A percentile compares a stretch with the other conserved stretches of the same genome.
Evolutionary conservation across 2,888 invertebrate species (phyloP).

Genomic region (Petrolisthes manimaculis): DNA sequence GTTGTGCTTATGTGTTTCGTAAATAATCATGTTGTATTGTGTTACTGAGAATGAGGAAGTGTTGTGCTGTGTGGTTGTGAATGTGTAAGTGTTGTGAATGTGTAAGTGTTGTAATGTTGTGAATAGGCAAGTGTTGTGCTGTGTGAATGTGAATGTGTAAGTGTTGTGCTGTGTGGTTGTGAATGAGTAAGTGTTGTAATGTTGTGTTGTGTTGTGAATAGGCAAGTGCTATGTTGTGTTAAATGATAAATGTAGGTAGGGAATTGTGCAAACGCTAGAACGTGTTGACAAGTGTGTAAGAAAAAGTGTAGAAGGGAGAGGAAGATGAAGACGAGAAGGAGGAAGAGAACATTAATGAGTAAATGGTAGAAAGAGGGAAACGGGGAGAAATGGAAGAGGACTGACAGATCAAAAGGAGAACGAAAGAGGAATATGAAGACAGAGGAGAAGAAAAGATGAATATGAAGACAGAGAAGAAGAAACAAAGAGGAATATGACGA

Average conservation of each 20-base stretch:
- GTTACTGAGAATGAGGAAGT: background rate
- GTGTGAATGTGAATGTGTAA: background rate
- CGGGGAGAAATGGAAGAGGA: background rate
- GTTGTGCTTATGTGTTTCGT: too few species aligned
- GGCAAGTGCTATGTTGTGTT: background rate
- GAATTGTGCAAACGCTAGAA: background rate
- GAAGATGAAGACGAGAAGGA: background rate
- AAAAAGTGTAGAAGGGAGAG: background rate
- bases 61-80: too few species aligned
- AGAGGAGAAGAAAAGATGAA: background rate
- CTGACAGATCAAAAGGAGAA: background rate
- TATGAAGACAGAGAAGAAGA: background rate
- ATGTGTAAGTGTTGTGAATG: too few species aligned
- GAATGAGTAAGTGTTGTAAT: background rate
- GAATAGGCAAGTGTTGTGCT: background rate
- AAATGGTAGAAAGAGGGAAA: background rate
- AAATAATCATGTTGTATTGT: background rate
- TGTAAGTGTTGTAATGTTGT: too few species aligned
- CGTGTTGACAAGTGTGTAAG: conserved; percentile 9
- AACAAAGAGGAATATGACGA: too few species aligned
- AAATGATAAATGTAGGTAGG: background rate
- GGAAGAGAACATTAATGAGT: background rate
- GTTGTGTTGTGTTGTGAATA: background rate
- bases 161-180: conserved; percentile 1
- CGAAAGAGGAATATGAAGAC: background rate